Base-by-base conservation (phyloP, 2,113 vertebrate genomes). In the Melanocharis versteri region DNA sequence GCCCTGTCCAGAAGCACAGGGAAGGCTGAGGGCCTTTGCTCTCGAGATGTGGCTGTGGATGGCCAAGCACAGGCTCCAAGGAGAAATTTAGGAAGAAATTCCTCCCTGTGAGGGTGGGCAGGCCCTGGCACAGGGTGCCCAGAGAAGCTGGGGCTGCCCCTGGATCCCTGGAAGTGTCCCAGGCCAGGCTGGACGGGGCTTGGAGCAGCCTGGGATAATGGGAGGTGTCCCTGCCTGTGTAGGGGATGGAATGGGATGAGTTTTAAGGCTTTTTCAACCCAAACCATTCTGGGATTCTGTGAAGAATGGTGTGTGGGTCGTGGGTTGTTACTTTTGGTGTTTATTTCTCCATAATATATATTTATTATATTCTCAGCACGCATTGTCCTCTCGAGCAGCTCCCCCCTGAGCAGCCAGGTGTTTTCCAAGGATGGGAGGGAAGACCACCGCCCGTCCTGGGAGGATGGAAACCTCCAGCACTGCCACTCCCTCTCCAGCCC, bases 71-170 rank as follows among this genome's bases (percentile, higher is more conserved):
- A 42, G 12, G 1, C 33, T 79, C 48, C 58, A 72, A 27, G 31
- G 44, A 31, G 35, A 22, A 64, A 50, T 22, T 80, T 15, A 27
- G 57, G 57, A 42, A 64, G 35, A 8, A 48, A 42, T 56, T 62
- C 4, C 10, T 26, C 3, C 1, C n/a, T 62, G 30, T 0, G 50
- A 88, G 26, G 40, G 14, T 14, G 40, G 1, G 0, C 0, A 70
- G 28, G 15, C 7, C 19, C 39, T 40, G 65, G 85, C 65, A 71
- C 13, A 40, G 65, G 19, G 14, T 79, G 47, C 23, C 28, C 65
- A 35, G 65, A 48, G 75, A 0, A 79, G 48, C 57, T 64, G 75
- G 7, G 73, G 40, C 56, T 70, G 40, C 28, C 64, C 47, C 64
- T 66, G 51, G 26, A 47, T 61, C 65, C 20, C 48, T 71, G 65